Base-by-base conservation (phyloP, 2,797 vertebrate species). In the Poeciliopsis paucimaculata region DNA sequence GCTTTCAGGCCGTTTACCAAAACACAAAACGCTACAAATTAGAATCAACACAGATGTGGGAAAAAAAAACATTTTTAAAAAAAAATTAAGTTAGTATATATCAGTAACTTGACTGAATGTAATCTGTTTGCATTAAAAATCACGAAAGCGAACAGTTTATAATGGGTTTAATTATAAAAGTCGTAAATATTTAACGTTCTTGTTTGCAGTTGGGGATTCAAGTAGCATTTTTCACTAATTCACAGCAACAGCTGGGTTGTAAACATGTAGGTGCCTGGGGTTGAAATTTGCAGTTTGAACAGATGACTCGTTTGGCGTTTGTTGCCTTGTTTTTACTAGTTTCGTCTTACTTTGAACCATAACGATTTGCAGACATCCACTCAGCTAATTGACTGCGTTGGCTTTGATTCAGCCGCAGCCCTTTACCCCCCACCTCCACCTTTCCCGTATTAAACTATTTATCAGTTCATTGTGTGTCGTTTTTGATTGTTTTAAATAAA, bases 311-410 rank as follows among this genome's bases (percentile, higher is more conserved):
- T 89, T 87, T 90, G 87, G 85, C 76, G 80, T 84, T 82, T 47
- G 82, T 79, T 83, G 81, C 79, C 60, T 85, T 41, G 1, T 5
- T 75, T 88, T 94, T 89, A 91, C 84, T 80, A 85, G 86, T 87
- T 79, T 84, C 51, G 87, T 89, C 86, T 89, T 79, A 86, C 88
- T 92, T 90, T 89, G 88, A 93, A 86, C 85, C 70, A 83, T 94
- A 90, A 94, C 89, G 88, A 89, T 87, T 88, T 86, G 87, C 93
- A 94, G 93, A 74, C 88, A 81, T 78, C 82, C 86, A 84, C 83
- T 87, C 86, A 79, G 83, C 88, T 92, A 91, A 91, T 87, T 90
- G 82, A 84, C 28, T 73, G 86, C 72, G 85, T 39, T 64, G 83
- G 78, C 80, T 18, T 75, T 73, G 87, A 81, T 77, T 85, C 80